phyloP scores from a whole-genome alignment of 2,797 vertebrate genomes.

The Bradypodion ventrale region DNA sequence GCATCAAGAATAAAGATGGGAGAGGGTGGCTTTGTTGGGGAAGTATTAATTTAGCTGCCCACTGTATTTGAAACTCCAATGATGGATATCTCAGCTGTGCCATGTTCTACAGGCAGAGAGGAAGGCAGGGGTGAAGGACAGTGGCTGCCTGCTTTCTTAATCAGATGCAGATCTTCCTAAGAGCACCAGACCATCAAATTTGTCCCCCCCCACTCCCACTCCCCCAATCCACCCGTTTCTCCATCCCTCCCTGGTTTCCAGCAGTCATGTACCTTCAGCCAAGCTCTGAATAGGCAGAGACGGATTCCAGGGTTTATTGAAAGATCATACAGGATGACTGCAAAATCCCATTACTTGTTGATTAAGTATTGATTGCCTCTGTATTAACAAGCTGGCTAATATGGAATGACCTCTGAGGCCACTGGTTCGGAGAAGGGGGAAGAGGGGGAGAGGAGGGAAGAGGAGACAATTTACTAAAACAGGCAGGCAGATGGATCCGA shows the following conservation, averaged over 20 bases:
- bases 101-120: slow-evolving; percentile 87
- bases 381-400: slow-evolving; percentile 99
- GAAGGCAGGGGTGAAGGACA: slow-evolving; percentile 94
- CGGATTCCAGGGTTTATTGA: slow-evolving; percentile 98
- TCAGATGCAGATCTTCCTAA: slow-evolving; percentile 98
- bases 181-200: slow-evolving; percentile 96
- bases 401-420: slow-evolving; percentile 97
- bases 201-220: slow-evolving; percentile 51
- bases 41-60: slow-evolving; percentile 78
- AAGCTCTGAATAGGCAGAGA: slow-evolving; percentile 88
- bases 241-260: slow-evolving; percentile 56
- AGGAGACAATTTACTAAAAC: slow-evolving; percentile 85
- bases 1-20: slow-evolving; percentile 63
- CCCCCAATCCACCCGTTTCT: slow-evolving; percentile 65
- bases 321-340: slow-evolving; percentile 99
- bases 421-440: slow-evolving; percentile 81
- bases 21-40: slow-evolving; percentile 67
- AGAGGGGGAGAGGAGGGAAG: slow-evolving; percentile 67
- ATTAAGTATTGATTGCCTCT: slow-evolving; percentile 99
- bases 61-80: slow-evolving; percentile 81
- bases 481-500: slow-evolving; percentile 86
- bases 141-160: slow-evolving; percentile 88
- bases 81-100: slow-evolving; percentile 84
- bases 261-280: slow-evolving; percentile 79
- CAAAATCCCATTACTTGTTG: slow-evolving; percentile 99